A percentile compares a stretch with the other conserved stretches of the same genome.
phyloP scores from a whole-genome alignment of 2,113 vertebrate species.

The Melospiza melodia region DNA sequence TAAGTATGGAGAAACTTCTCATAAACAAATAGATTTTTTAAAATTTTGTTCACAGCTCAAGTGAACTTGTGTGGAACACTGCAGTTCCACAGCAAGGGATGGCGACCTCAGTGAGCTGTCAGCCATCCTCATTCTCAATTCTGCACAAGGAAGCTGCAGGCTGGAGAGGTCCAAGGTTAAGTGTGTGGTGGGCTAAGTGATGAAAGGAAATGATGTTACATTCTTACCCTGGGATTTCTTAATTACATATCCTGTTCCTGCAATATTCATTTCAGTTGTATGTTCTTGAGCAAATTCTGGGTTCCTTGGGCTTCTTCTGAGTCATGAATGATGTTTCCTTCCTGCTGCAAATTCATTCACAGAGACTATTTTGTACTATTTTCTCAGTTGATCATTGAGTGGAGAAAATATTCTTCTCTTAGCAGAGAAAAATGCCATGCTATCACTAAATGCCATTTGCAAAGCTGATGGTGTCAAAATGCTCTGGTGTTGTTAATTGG shows the following conservation, averaged over 20 bases:
- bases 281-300: neutral
- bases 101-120: neutral
- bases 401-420: neutral
- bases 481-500: neutral
- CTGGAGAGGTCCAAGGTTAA: slow-evolving; percentile 17
- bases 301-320: neutral
- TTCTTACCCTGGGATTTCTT: neutral
- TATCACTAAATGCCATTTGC: neutral
- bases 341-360: neutral
- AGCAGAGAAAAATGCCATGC: neutral
- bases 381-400: neutral
- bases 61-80: neutral
- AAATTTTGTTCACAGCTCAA: neutral
- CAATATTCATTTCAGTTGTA: neutral
- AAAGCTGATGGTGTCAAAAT: neutral
- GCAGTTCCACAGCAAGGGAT: neutral
- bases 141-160: neutral
- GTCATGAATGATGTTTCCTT: neutral
- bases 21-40: neutral
- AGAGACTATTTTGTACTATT: neutral
- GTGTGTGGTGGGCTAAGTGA: neutral
- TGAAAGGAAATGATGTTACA: neutral
- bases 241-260: neutral
- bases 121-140: neutral
- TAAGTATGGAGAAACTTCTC: neutral